Percentiles rank a stretch among this genome's conserved stretches.
Conservation (phyloP, 2,888 invertebrate genomes). For the Margaritifera margaritifera region DNA sequence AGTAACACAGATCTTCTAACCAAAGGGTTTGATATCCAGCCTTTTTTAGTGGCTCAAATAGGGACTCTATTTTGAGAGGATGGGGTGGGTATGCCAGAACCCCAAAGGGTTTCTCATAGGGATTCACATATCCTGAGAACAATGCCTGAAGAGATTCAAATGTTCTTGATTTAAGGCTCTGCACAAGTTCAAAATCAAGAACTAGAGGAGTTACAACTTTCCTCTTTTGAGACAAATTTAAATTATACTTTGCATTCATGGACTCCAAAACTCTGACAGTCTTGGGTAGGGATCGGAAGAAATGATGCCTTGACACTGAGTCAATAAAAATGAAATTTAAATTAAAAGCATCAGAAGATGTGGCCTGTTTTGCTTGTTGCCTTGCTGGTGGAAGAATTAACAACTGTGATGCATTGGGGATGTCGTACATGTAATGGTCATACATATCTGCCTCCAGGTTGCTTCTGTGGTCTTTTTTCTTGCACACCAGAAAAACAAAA, state of each 20-base stretch:
- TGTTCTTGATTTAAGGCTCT: slow-evolving; percentile 56
- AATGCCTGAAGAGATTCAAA: slow-evolving; percentile 58
- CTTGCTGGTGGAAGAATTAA: too few relatives aligned
- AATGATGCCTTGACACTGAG: slow-evolving; percentile 60
- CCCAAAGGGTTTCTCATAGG: slow-evolving; percentile 50
- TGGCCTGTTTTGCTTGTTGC: too few relatives aligned
- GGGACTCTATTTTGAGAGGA: slow-evolving; percentile 35
- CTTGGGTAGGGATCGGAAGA: slow-evolving; percentile 53
- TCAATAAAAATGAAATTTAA: slow-evolving; percentile 59
- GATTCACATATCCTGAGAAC: slow-evolving; percentile 53
- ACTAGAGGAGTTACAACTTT: slow-evolving; percentile 20
- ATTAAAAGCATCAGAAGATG: slow-evolving; percentile 26
- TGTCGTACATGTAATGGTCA: too few relatives aligned
- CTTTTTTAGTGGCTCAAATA: slow-evolving; percentile 40
- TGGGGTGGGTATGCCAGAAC: slow-evolving; percentile 45
- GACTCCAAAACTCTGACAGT: slow-evolving; percentile 39
- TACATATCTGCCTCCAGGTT: too few relatives aligned
- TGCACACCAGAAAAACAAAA: too few relatives aligned
- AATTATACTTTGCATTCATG: slow-evolving; percentile 12
- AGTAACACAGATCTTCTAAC: slow-evolving; percentile 61
- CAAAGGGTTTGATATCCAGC: slow-evolving; percentile 53
- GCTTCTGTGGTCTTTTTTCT: too few relatives aligned
- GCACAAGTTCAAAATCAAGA: slow-evolving; percentile 58
- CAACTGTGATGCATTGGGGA: too few relatives aligned
- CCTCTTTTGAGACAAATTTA: slow-evolving; percentile 1